Evolutionary conservation across 2,888 invertebrate species (phyloP), one percentile per base, ranked within the genome.

Genomic region (Melipona bicolor): DNA sequence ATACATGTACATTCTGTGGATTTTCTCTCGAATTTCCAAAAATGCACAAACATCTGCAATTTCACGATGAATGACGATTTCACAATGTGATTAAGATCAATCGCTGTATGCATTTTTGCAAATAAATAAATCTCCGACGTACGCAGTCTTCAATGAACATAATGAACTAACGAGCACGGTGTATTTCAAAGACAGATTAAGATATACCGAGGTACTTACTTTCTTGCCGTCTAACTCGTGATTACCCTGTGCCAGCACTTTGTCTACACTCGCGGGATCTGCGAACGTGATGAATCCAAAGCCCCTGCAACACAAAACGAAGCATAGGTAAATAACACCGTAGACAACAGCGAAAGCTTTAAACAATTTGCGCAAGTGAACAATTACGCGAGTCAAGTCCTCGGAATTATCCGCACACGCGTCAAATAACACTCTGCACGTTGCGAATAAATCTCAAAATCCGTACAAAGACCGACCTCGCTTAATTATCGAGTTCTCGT

Each of bases 241-340:
- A 95, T 98, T 98, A 95, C 98, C 98, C 96, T 98, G 98, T 95
- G 98, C 98, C 96, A 99, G 97, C 95, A 99, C 99, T 97, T 99
- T 99, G 96, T 99, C 99, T 96, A 99, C 99, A 96, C 98, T 98
- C 96, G 97, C 96, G 94, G 99, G 98, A 96, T 99, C 99, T 95
- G 98, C 97, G 96, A 99, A 99, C 95, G 99, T 99, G 96, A 99
- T 99, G 96, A 99, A 99, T 95, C 99, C 99, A 95, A 99, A 99
- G 95, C 99, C 99, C 96, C 99, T 99, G 97, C 89, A 96, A 96
- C 92, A 93, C 78, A 92, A 15, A 75, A 65, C 6, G 24, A 54
- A 43, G 19, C 24, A 19, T n/a, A 36, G 13, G n/a, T 62, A 6
- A 73, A 32, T n/a, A 49, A 59, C 21, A 69, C 19, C 32, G 4